Conservation (phyloP, 2,888 invertebrate genomes). For the Eupeodes luniger region DNA sequence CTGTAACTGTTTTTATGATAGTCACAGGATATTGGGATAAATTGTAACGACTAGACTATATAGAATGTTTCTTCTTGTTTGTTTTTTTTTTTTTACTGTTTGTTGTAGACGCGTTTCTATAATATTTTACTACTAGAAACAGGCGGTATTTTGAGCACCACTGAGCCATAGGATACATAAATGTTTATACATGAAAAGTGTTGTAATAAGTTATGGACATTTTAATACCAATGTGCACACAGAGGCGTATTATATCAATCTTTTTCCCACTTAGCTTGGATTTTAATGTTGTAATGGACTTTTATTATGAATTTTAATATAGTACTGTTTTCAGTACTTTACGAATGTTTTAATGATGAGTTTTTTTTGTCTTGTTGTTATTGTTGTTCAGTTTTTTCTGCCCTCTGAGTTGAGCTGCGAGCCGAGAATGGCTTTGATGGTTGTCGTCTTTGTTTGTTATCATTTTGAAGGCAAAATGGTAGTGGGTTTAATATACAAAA, state of each 20-base stretch:
- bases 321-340: constrained; percentile 45
- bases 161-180: constrained; percentile 19
- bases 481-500: constrained; percentile 34
- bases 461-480: constrained; percentile 64
- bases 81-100: too few relatives aligned
- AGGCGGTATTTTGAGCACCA: constrained; percentile 32
- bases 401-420: background rate
- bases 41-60: constrained; percentile 51
- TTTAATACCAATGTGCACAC: constrained; percentile 62
- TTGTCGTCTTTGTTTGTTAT: constrained; percentile 45
- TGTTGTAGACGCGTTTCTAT: constrained; percentile 19
- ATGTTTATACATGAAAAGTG: constrained; percentile 46
- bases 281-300: constrained; percentile 61
- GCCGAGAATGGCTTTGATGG: background rate
- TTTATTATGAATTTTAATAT: constrained; percentile 75
- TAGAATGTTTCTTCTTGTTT: constrained; percentile 9
- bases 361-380: constrained; percentile 6
- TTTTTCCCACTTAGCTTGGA: constrained; percentile 44
- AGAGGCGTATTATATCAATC: constrained; percentile 67
- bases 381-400: background rate
- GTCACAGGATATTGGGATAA: constrained; percentile 42
- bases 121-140: constrained; percentile 21
- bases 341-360: constrained; percentile 40
- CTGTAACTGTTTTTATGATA: constrained; percentile 77
- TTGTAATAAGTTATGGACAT: constrained; percentile 71